A percentile compares a stretch with the other conserved stretches of the same genome.
phyloP scores from a whole-genome alignment of 2,888 invertebrate genomes.

The Pristionchus arcanus region DNA sequence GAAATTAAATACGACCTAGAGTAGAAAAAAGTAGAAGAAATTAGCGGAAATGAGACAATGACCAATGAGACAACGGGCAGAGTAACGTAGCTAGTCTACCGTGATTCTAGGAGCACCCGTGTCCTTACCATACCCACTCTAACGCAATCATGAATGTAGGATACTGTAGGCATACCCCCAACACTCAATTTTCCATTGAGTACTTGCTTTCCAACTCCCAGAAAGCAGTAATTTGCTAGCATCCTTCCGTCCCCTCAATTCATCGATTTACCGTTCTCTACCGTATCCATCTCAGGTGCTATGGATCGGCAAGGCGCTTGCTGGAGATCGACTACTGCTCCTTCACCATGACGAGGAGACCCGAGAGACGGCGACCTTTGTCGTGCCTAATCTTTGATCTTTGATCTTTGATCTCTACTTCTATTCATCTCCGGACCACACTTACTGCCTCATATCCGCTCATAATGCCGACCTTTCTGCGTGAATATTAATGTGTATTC shows the following conservation, averaged over 20 bases:
- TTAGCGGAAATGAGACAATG: too few species aligned
- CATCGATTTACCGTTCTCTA: not conserved
- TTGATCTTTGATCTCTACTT: slow-evolving; percentile 22
- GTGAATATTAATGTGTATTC: not conserved
- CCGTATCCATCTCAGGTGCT: slow-evolving; percentile 63
- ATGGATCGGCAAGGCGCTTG: slow-evolving; percentile 70
- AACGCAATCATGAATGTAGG: not conserved
- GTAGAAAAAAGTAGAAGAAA: too few species aligned
- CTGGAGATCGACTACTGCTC: slow-evolving; percentile 67
- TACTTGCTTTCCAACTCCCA: not conserved
- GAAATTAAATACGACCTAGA: too few species aligned
- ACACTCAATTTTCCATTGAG: not conserved
- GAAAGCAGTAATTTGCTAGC: too few species aligned
- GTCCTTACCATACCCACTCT: not conserved
- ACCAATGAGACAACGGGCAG: too few species aligned
- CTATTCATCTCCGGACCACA: not conserved
- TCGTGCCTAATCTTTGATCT: slow-evolving; percentile 50
- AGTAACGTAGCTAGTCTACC: not conserved
- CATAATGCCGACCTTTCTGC: not conserved
- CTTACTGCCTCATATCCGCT: not conserved
- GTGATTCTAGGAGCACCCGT: not conserved
- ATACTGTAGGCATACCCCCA: not conserved
- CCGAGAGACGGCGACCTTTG: slow-evolving; percentile 21
- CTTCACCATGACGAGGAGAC: slow-evolving; percentile 55
- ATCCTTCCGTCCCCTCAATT: too few species aligned